phyloP scores from a whole-genome alignment of 2,113 vertebrate genomes.

The Dendropsophus ebraccatus region DNA sequence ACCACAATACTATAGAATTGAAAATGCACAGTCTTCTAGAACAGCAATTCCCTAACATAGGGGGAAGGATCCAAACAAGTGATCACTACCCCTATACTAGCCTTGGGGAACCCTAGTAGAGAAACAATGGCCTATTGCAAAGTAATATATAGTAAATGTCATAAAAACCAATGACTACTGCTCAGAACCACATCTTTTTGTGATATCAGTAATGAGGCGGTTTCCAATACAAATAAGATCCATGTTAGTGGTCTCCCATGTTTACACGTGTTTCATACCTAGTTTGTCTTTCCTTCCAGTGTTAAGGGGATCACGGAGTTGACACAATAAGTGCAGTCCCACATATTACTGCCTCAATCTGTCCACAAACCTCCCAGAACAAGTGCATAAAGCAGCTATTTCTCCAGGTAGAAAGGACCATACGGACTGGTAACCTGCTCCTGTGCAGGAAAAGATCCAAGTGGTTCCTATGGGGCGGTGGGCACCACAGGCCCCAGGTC shows the following conservation, averaged over 20 bases:
- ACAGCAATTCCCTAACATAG: too few species aligned
- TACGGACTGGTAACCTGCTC: not conserved
- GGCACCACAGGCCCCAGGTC: constrained; percentile 88
- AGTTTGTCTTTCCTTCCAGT: not conserved
- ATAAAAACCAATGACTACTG: not conserved
- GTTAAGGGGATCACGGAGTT: constrained; percentile 21
- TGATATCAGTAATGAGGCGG: not conserved
- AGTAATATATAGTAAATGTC: not conserved
- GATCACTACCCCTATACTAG: not conserved
- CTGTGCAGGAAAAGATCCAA: not conserved
- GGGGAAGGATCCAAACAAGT: not conserved
- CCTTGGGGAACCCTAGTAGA: not conserved
- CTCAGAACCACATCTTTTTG: too few species aligned
- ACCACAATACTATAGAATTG: not conserved
- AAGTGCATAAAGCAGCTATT: not conserved
- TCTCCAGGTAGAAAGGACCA: not conserved
- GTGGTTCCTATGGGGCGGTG: constrained; percentile 63
- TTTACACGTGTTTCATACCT: not conserved
- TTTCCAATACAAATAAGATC: not conserved
- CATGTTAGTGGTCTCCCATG: not conserved
- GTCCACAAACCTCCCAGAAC: constrained; percentile 22
- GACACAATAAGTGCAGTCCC: not conserved
- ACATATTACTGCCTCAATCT: not conserved
- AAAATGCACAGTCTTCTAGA: too few species aligned
- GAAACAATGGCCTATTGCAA: not conserved